These are phyloP conservation scores for Sinohyriopsis cumingii DNA, from an alignment of 2,888 invertebrate species.

Conservation along the genomic window DNA sequence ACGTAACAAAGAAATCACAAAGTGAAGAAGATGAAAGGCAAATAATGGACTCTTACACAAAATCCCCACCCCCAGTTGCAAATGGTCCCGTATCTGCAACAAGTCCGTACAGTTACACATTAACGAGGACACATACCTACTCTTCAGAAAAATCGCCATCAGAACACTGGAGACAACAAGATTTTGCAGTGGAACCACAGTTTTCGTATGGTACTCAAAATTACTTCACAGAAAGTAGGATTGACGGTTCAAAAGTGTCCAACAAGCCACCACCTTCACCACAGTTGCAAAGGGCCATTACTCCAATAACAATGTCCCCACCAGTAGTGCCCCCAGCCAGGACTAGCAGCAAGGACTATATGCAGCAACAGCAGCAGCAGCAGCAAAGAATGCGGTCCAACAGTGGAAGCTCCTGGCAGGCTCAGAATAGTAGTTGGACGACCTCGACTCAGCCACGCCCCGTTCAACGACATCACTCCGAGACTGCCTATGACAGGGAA, in stretches of 20 bases:
- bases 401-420: slow-evolving; percentile 40
- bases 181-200: slow-evolving; percentile 27
- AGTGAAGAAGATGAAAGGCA: slow-evolving; percentile 71
- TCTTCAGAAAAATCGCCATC: slow-evolving; percentile 41
- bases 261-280: slow-evolving; percentile 59
- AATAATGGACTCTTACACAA: slow-evolving; percentile 44
- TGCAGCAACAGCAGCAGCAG: slow-evolving; percentile 32
- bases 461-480: slow-evolving; percentile 35
- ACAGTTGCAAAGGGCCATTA: slow-evolving; percentile 41
- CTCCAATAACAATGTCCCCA: slow-evolving; percentile 27
- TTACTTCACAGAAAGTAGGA: slow-evolving; percentile 27
- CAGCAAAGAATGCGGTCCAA: slow-evolving; percentile 40
- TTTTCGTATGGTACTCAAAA: slow-evolving; percentile 34
- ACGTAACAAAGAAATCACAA: slow-evolving; percentile 77
- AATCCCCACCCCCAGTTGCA: slow-evolving; percentile 23
- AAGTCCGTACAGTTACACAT: slow-evolving; percentile 43
- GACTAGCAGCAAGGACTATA: slow-evolving; percentile 61
- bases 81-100: slow-evolving; percentile 53
- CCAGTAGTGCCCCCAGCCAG: slow-evolving; percentile 49
- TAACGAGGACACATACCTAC: slow-evolving; percentile 44
- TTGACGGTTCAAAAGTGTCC: slow-evolving; percentile 28
- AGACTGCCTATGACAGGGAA: slow-evolving; percentile 34
- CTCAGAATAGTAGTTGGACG: slow-evolving; percentile 17
- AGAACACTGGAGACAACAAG: slow-evolving; percentile 29
- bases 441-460: slow-evolving; percentile 27